Percentiles rank a stretch among this genome's conserved stretches.
Evolutionary conservation across 2,888 invertebrate species (phyloP).

Genomic region (Amblyjoppa proteus): DNA sequence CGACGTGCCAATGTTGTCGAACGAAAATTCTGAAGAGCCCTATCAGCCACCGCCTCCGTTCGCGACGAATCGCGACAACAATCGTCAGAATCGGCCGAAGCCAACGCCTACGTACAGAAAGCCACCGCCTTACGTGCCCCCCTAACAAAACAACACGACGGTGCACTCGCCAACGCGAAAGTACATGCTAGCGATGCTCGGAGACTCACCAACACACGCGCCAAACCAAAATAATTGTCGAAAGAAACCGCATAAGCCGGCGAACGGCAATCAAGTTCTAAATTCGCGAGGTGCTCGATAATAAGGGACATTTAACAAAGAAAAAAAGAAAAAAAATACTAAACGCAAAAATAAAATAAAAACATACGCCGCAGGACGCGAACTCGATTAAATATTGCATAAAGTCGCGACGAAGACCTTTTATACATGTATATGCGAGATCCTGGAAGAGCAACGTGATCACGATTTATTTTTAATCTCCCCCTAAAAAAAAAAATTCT

Average conservation of each 20-base stretch:
- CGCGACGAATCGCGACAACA: constrained; percentile 90
- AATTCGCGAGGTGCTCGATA: constrained; percentile 68
- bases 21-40: constrained; percentile 88
- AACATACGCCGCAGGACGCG: constrained; percentile 36
- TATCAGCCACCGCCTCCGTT: constrained; percentile 97
- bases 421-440: constrained; percentile 46
- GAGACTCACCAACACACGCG: constrained; percentile 81
- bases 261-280: constrained; percentile 58
- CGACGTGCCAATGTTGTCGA: constrained; percentile 84
- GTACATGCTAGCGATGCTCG: constrained; percentile 83
- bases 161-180: constrained; percentile 82
- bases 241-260: constrained; percentile 63
- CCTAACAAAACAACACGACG: constrained; percentile 88
- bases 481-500: not conserved
- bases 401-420: constrained; percentile 40
- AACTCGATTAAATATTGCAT: constrained; percentile 44
- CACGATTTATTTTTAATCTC: constrained; percentile 24
- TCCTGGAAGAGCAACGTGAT: constrained; percentile 57
- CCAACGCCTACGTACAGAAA: constrained; percentile 96
- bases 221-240: constrained; percentile 78
- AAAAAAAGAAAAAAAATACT: constrained; percentile 23
- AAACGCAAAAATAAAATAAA: constrained; percentile 17
- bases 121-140: constrained; percentile 98
- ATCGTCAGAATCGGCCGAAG: constrained; percentile 91
- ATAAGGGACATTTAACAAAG: constrained; percentile 45